These are phyloP conservation scores for Pterocles orientalis DNA, from an alignment of 2,113 vertebrate genomes.

Conservation along the genomic window DNA sequence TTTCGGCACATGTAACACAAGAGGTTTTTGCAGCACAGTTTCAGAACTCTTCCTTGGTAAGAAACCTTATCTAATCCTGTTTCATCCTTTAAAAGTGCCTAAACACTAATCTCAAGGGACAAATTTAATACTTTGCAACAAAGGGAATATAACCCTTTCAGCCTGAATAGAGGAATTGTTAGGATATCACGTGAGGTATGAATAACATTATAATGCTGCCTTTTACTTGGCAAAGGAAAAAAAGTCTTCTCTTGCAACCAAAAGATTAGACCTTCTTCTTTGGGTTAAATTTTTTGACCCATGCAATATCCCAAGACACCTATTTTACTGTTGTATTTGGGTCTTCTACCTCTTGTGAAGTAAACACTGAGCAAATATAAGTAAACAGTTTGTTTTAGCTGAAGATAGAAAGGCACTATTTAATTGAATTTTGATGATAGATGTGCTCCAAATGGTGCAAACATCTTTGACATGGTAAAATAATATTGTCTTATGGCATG, in stretches of 20 bases:
- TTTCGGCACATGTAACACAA: conserved; percentile 63
- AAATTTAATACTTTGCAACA: conserved; percentile 90
- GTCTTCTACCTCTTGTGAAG: conserved; percentile 79
- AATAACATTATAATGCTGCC: conserved; percentile 81
- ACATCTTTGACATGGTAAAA: conserved; percentile 76
- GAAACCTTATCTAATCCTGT: conserved; percentile 85
- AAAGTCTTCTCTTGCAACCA: conserved; percentile 75
- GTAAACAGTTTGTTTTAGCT: conserved; percentile 88
- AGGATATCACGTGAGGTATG: conserved; percentile 80
- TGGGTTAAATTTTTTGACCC: conserved; percentile 88
- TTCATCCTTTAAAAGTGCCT: conserved; percentile 84
- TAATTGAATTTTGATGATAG: conserved; percentile 89
- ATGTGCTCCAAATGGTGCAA: conserved; percentile 81
- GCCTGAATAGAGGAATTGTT: conserved; percentile 81
- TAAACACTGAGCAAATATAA: conserved; percentile 84
- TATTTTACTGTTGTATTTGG: conserved; percentile 80
- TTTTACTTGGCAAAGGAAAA: conserved; percentile 78
- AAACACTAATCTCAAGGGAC: conserved; percentile 81
- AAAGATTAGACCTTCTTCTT: conserved; percentile 74
- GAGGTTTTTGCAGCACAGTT: conserved; percentile 71
- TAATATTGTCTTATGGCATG: conserved; percentile 74
- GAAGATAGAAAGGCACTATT: conserved; percentile 77
- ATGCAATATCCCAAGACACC: conserved; percentile 78
- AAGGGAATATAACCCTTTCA: conserved; percentile 85
- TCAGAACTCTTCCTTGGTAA: conserved; percentile 72